phyloP scores from a whole-genome alignment of 2,797 vertebrate genomes.

The Pristis pectinata region DNA sequence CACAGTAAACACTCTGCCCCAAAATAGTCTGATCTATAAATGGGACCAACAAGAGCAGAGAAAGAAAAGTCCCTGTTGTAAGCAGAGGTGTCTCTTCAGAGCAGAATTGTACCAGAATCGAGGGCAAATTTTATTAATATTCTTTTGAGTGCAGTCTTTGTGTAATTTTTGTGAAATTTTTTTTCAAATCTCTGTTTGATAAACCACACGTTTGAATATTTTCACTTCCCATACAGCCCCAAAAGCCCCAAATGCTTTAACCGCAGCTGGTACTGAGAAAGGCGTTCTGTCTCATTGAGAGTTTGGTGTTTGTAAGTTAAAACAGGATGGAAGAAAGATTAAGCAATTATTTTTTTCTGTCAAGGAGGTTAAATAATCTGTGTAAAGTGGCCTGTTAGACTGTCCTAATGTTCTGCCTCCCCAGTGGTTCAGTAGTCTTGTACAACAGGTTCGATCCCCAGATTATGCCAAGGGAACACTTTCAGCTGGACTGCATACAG shows the following conservation, averaged over 20 bases:
- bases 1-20: slow-evolving; percentile 13
- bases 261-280: neutral
- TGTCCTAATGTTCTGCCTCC: neutral
- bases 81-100: neutral
- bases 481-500: neutral
- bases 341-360: neutral
- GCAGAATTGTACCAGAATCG: neutral
- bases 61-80: slow-evolving; percentile 10
- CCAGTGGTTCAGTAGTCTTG: neutral
- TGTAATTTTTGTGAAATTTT: too few species aligned
- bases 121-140: neutral
- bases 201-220: neutral
- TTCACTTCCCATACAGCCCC: slow-evolving; percentile 14
- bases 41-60: neutral
- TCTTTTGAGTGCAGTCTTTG: neutral
- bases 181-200: neutral
- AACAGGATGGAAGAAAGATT: neutral
- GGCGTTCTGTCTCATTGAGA: neutral
- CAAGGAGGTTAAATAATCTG: neutral
- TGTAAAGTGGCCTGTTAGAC: neutral
- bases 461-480: neutral
- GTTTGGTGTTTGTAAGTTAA: neutral
- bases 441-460: neutral
- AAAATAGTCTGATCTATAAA: slow-evolving; percentile 6
- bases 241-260: neutral